Base-by-base conservation (phyloP, 2,888 invertebrate genomes). In the Phragmatobia fuliginosa region DNA sequence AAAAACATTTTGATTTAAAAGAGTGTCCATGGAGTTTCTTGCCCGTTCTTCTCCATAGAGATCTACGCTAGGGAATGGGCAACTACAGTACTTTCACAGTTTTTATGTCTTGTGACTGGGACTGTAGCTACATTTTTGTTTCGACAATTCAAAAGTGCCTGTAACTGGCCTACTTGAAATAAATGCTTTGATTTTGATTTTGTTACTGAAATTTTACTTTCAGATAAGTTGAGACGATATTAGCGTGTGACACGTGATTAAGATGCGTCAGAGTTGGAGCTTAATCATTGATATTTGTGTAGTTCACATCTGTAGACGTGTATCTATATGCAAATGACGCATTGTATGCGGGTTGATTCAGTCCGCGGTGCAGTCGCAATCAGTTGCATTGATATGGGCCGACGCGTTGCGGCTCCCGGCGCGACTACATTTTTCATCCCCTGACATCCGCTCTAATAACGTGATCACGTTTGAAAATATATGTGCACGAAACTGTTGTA, bases 361-460 rank as follows among this genome's bases (percentile, higher is more conserved):
- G 83, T 80, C 74, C 73, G 76, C 78, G 82, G 81, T 78, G 76
- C 78, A 72, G 68, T 73, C 73, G 87, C 88, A 91, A 91, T 91
- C 90, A 90, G 88, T 85, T 84, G 86, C 87, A 88, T 86, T 88
- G 89, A 87, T 84, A 83, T 80, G 77, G 75, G 72, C 75, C 76
- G 80, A 79, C 75, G 77, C 77, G 36, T 61, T 70, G 71, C 69
- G 73, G 58, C 68, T 66, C 61, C 62, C 77, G 82, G 79, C 85
- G 83, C 84, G 85, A 84, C 86, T 84, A 80, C 84, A 89, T 91
- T 91, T 91, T 90, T 91, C 90, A 90, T 87, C 83, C 86, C 84
- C 79, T 86, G 88, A 90, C 90, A 87, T 85, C 85, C 87, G 87
- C 78, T 87, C 85, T 85, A 86, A 85, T 86, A 85, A 84, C 80